Conservation (phyloP, 2,888 invertebrate genomes). For the Caenorhabditis sp. region DNA sequence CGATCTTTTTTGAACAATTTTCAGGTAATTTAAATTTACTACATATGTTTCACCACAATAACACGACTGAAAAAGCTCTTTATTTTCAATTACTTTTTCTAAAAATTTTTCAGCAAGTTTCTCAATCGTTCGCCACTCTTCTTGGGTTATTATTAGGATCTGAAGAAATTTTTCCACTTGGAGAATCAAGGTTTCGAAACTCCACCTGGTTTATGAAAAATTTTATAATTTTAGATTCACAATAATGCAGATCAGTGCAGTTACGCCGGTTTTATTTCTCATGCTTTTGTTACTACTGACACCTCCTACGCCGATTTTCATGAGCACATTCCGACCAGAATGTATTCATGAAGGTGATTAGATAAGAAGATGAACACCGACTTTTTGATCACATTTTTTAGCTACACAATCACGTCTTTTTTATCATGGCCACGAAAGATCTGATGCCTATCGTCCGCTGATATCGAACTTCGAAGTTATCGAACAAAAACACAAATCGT, state of each 20-base stretch:
- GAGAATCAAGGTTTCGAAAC: slow-evolving; percentile 3
- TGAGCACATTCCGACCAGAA: slow-evolving; percentile 27
- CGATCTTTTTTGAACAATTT: slow-evolving; percentile 62
- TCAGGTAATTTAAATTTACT: slow-evolving; percentile 55
- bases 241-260: slow-evolving; percentile 45
- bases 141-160: slow-evolving; percentile 65
- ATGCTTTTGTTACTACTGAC: slow-evolving; percentile 51
- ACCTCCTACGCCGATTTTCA: slow-evolving; percentile 56
- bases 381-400: slow-evolving; percentile 11
- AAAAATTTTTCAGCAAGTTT: slow-evolving; percentile 67
- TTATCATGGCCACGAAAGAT: slow-evolving; percentile 40
- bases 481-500: not conserved
- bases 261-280: slow-evolving; percentile 53
- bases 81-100: too few relatives aligned
- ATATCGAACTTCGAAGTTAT: slow-evolving; percentile 26
- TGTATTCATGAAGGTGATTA: slow-evolving; percentile 31
- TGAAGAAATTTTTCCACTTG: slow-evolving; percentile 56
- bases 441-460: slow-evolving; percentile 21
- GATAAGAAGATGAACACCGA: not conserved
- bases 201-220: not conserved
- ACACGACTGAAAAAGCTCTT: too few relatives aligned
- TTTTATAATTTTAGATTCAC: slow-evolving; percentile 26
- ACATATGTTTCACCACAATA: too few relatives aligned
- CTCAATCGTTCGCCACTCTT: slow-evolving; percentile 65
- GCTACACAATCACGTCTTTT: slow-evolving; percentile 39